A percentile compares a stretch with the other conserved stretches of the same genome.
Conservation (phyloP, 37 sponge, comb jelly and placozoan genomes). For the Bolinopsis microptera region DNA sequence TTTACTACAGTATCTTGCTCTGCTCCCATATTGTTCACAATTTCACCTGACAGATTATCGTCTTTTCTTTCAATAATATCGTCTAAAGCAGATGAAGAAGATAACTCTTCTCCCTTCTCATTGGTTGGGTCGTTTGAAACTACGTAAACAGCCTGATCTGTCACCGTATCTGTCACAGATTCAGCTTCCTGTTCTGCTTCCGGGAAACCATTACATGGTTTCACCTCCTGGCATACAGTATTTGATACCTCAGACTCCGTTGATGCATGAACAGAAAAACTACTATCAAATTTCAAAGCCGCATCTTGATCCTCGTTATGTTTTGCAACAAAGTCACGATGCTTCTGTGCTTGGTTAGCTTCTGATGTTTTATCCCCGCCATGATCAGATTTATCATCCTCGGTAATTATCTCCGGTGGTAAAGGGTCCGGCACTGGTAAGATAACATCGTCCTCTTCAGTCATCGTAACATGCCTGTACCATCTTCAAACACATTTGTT, state of each 20-base stretch:
- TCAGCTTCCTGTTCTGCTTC: not conserved
- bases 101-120: not conserved
- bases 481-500: too few species aligned
- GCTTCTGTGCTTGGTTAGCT: not conserved
- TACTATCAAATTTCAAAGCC: not conserved
- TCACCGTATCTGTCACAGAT: not conserved
- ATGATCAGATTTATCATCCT: not conserved
- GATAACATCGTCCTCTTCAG: not conserved
- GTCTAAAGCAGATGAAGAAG: too few species aligned
- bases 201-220: not conserved
- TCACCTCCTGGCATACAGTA: not conserved
- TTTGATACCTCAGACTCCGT: not conserved
- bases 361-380: not conserved
- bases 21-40: too few species aligned
- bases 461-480: too few species aligned
- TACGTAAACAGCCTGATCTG: not conserved
- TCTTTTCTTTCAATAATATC: too few species aligned
- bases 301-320: not conserved
- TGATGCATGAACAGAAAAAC: not conserved
- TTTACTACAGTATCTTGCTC: too few species aligned
- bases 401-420: not conserved
- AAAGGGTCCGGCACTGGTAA: not conserved
- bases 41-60: too few species aligned
- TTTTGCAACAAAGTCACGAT: not conserved
- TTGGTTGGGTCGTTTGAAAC: too few species aligned